phyloP scores from a whole-genome alignment of 2,888 invertebrate genomes.

The Boloria selene region DNA sequence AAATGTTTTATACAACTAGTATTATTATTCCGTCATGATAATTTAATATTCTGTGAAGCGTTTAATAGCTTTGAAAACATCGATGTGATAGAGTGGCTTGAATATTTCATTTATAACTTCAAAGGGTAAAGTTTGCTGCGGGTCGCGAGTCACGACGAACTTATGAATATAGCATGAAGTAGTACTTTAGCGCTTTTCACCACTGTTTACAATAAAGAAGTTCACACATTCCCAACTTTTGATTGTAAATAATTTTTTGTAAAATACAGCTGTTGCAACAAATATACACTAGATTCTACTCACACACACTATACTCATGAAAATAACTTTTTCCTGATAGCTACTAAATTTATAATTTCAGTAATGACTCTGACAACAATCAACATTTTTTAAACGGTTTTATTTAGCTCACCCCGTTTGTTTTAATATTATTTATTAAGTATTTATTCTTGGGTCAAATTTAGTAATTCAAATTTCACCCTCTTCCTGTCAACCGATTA shows the following conservation, averaged over 20 bases:
- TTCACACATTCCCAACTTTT: neutral
- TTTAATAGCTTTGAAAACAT: constrained; percentile 18
- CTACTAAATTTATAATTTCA: too few relatives aligned
- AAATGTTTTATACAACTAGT: neutral
- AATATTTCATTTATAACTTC: constrained; percentile 33
- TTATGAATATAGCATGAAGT: constrained; percentile 12
- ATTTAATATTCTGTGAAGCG: neutral
- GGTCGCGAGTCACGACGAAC: constrained; percentile 14
- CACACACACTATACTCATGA: too few relatives aligned
- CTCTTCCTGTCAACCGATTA: too few relatives aligned
- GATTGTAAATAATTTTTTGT: neutral
- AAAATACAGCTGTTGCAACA: neutral
- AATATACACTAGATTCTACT: too few relatives aligned
- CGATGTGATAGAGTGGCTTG: constrained; percentile 26
- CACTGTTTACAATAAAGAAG: constrained; percentile 3
- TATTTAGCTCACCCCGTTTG: too few relatives aligned
- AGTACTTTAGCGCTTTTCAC: constrained; percentile 3
- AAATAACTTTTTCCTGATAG: too few relatives aligned
- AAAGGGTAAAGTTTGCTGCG: constrained; percentile 21
- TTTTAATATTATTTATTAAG: too few relatives aligned
- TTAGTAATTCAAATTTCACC: too few relatives aligned
- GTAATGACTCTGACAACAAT: too few relatives aligned
- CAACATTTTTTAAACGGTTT: too few relatives aligned
- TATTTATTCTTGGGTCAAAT: too few relatives aligned
- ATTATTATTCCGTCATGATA: neutral